A percentile compares a stretch with the other conserved stretches of the same genome.
Conservation (phyloP, 92 coral and sea anemone genomes). For the Parazoanthus darwini region DNA sequence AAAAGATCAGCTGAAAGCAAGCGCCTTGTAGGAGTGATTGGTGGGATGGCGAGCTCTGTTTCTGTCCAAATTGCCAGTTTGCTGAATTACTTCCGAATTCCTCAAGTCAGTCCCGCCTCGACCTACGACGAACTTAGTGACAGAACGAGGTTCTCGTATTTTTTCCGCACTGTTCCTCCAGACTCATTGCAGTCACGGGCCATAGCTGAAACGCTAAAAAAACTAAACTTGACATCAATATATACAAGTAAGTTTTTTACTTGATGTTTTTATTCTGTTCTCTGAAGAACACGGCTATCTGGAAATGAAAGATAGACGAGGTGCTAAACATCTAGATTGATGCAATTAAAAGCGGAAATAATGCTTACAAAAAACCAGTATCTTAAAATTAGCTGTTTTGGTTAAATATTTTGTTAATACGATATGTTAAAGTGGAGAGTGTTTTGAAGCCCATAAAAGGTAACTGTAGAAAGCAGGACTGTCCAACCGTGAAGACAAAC, state of each 20-base stretch:
- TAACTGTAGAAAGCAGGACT: too few relatives aligned
- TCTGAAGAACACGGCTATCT: not conserved
- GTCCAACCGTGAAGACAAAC: too few relatives aligned
- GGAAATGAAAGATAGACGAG: too few relatives aligned
- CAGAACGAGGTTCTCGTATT: not conserved
- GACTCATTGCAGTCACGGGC: slow-evolving; percentile 22
- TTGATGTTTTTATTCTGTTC: not conserved
- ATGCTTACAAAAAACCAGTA: too few relatives aligned
- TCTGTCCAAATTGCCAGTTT: slow-evolving; percentile 23
- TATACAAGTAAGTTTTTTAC: not conserved
- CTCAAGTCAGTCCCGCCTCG: slow-evolving; percentile 23
- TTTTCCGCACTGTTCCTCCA: slow-evolving; percentile 22
- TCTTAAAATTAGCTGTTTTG: too few relatives aligned
- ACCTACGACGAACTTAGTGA: slow-evolving; percentile 8
- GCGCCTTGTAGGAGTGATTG: slow-evolving; percentile 8
- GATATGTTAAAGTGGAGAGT: too few relatives aligned
- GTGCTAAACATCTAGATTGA: not conserved
- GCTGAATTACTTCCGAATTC: slow-evolving; percentile 16
- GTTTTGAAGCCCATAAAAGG: too few relatives aligned
- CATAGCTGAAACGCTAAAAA: not conserved
- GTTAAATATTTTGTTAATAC: too few relatives aligned
- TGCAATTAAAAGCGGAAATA: too few relatives aligned
- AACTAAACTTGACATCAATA: not conserved
- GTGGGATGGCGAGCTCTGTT: slow-evolving; percentile 19
- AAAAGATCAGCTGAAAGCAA: not conserved